Evolutionary conservation across 2,113 vertebrate species (phyloP).

Genomic region (Manacus vitellinus): DNA sequence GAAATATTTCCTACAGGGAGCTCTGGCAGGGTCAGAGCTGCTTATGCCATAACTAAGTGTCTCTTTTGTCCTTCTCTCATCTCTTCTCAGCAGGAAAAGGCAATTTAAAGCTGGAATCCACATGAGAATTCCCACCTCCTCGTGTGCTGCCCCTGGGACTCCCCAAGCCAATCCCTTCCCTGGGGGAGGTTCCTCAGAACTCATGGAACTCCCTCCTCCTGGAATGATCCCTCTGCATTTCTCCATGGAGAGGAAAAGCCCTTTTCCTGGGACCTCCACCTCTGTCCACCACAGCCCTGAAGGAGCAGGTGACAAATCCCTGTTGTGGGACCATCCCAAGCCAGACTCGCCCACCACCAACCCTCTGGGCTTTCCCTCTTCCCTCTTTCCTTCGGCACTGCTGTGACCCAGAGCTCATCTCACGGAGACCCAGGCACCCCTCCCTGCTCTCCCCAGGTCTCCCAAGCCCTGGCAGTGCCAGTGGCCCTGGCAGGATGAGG

Average conservation of each 20-base stretch:
- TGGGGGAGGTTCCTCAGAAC: background rate
- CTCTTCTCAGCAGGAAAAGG: background rate
- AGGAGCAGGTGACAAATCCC: background rate
- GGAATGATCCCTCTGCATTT: rapidly evolving
- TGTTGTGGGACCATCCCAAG: rapidly evolving
- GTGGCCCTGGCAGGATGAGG: background rate
- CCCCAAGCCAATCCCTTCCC: background rate
- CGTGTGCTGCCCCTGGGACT: rapidly evolving
- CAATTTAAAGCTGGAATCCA: background rate
- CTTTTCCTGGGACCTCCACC: rapidly evolving
- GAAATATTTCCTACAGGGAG: background rate
- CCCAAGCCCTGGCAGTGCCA: background rate
- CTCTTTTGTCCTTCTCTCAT: background rate
- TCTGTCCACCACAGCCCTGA: no score
- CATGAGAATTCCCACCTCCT: background rate
- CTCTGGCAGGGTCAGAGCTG: background rate
- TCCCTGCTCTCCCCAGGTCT: background rate
- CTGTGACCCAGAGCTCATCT: background rate
- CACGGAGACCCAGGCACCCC: rapidly evolving
- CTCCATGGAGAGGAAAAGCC: background rate
- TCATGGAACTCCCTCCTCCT: background rate
- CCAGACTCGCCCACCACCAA: rapidly evolving
- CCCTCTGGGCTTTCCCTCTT: background rate
- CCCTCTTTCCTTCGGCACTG: background rate
- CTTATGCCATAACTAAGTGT: rapidly evolving